Base-by-base conservation (phyloP, 2,888 invertebrate genomes). In the Ectropis crepuscularia region DNA sequence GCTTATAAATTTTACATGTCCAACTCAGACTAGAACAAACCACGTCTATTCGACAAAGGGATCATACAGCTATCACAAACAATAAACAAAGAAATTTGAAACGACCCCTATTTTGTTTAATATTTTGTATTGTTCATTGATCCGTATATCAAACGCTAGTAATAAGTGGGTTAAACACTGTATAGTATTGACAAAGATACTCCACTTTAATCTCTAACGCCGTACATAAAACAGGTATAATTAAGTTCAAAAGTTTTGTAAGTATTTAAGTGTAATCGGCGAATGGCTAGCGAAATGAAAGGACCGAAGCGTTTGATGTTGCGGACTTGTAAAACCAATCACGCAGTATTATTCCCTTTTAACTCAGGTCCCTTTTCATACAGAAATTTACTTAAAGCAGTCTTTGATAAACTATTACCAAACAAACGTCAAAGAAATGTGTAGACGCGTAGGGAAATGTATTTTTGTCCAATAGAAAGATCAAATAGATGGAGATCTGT, bases 241-340 rank as follows among this genome's bases (percentile, higher is more conserved):
- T 81, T 80, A 80, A 74, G 77, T 79, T 80, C 70, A 74, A 74
- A 74, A 74, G 73, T 77, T 81, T 76, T 75, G 74, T 74, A 75
- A 75, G 71, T 77, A 76, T 78, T 70, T 75, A 76, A 78, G 79
- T 79, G 78, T 82, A 82, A 83, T 81, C 81, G 75, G 75, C 75
- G 81, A 81, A 80, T 75, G 71, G 71, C 74, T 74, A 69, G 57
- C 72, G 69, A 77, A 82, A 81, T 82, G 83, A 82, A 83, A 83
- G 81, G 81, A 74, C 75, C 69, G 64, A 42, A 62, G 67, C 82
- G 67, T 82, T 83, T 83, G 83, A 83, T 83, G 77, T 83, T 73
- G 75, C 74, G 69, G 81, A 73, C 79, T 82, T 81, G 79, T 78
- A 82, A 79, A 82, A 80, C 80, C 83, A 82, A 83, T 82, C 81